phyloP scores from a whole-genome alignment of 2,888 invertebrate genomes.

The Nycteola revayana region DNA sequence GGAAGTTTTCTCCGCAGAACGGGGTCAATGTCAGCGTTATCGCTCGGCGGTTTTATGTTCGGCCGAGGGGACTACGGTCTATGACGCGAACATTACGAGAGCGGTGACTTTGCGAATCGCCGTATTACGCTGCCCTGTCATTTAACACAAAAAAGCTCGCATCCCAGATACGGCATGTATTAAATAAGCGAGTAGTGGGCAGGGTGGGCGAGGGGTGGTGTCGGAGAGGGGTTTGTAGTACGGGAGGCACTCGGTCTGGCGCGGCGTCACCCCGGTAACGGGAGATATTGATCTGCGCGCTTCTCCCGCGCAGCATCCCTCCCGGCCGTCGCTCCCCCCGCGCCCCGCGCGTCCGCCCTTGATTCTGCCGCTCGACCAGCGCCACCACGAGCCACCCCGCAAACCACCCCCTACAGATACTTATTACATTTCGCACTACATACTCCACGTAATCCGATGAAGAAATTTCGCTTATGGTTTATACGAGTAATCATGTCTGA shows the following conservation, averaged over 20 bases:
- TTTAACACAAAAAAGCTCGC: constrained; percentile 75
- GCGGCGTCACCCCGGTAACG: constrained; percentile 83
- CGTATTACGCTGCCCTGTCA: constrained; percentile 65
- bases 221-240: constrained; percentile 65
- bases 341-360: constrained; percentile 50
- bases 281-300: constrained; percentile 77
- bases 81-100: constrained; percentile 39
- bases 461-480: constrained; percentile 67
- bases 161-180: constrained; percentile 75
- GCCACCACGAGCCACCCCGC: constrained; percentile 45
- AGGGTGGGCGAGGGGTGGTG: constrained; percentile 42
- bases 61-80: constrained; percentile 28
- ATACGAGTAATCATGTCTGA: constrained; percentile 36
- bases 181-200: constrained; percentile 78
- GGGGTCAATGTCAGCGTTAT: constrained; percentile 64
- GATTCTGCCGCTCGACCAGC: constrained; percentile 60
- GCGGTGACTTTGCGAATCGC: constrained; percentile 50
- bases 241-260: constrained; percentile 85
- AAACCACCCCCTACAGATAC: constrained; percentile 63
- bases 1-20: constrained; percentile 40
- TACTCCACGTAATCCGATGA: constrained; percentile 74
- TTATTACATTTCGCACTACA: constrained; percentile 78
- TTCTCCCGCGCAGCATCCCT: constrained; percentile 74
- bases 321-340: constrained; percentile 55
- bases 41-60: constrained; percentile 37